Base-by-base conservation (phyloP, 1,140 invertebrate genomes). In the Bombus superbus region DNA sequence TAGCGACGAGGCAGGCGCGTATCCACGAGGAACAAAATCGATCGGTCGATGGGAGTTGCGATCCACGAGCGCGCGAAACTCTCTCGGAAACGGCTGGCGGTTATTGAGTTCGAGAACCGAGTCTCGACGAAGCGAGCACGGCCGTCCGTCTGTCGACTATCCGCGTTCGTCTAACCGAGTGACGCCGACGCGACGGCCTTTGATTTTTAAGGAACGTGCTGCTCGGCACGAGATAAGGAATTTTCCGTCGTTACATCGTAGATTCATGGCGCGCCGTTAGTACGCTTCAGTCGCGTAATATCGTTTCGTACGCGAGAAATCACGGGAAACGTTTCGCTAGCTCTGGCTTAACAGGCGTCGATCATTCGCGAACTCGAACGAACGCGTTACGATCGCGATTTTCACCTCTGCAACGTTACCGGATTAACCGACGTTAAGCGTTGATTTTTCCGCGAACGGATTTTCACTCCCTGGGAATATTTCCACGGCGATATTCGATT, bases 231-330 rank as follows among this genome's bases (percentile, higher is more conserved):
- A 86, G 92, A 93, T 93, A 93, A 93, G 92, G 85, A 93, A 93
- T 93, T 93, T 93, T 93, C 92, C 92, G 91, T 90, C 84, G 89
- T 87, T 86, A 85, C 87, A 81, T 83, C 86, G 68, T 78, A 82
- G 47, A 35, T 76, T 83, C 73, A 69, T 44, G 79, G 62, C 85
- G 74, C 88, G 66, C 74, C 73, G 32, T 72, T 76, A 15, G 79
- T 44, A 71, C 69, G 73, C 81, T 62, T 78, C 73, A 59, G 47
- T 40, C 76, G 74, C 47, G 76, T 84, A 90, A 92, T 90, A 86
- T 87, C 83, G 87, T 88, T 88, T 53, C 66, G 32, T 73, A 38
- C 32, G 44, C 22, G 57, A 22, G 42, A 59, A 76, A 35, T 47
- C 64, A 15, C 44, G 62, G 32, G 9, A 15, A 57, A 69, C 64